Conservation (phyloP, 1,140 invertebrate species). For the Camponotus pennsylvanicus region DNA sequence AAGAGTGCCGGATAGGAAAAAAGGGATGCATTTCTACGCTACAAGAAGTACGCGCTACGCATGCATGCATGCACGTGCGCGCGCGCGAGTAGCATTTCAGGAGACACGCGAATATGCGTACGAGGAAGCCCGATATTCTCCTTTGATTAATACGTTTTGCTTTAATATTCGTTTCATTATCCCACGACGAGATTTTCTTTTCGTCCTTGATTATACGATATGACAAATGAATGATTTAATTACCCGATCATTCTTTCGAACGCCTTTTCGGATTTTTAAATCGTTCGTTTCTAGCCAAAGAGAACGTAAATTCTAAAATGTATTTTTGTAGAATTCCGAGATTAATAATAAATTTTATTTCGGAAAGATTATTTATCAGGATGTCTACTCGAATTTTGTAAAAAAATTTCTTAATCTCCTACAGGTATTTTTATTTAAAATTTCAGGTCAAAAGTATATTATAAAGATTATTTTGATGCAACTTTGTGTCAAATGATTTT, state of each 20-base stretch:
- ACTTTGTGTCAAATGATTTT: no score
- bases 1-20: conserved; percentile 30
- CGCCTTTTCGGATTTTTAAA: background rate
- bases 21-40: conserved; percentile 60
- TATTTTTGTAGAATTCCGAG: background rate
- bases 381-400: no score
- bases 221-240: conserved; percentile 16
- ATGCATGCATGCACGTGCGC: background rate
- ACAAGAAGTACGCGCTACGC: conserved; percentile 70
- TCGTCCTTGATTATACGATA: background rate
- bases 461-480: no score
- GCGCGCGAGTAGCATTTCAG: conserved; percentile 64
- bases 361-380: background rate
- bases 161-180: conserved; percentile 60
- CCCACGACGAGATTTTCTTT: conserved; percentile 10
- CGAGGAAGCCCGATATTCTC: conserved; percentile 19
- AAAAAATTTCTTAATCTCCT: no score
- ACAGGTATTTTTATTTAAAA: no score
- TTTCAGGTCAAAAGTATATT: no score
- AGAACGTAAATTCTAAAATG: background rate
- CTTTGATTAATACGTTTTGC: conserved; percentile 74
- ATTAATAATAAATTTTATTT: background rate
- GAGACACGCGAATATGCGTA: conserved; percentile 35
- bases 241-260: background rate
- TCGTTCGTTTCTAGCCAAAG: background rate